Evolutionary conservation across 2,888 invertebrate genomes (phyloP), one percentile per base, ranked within the genome.

Genomic region (Gymnoscelis rufifasciata): DNA sequence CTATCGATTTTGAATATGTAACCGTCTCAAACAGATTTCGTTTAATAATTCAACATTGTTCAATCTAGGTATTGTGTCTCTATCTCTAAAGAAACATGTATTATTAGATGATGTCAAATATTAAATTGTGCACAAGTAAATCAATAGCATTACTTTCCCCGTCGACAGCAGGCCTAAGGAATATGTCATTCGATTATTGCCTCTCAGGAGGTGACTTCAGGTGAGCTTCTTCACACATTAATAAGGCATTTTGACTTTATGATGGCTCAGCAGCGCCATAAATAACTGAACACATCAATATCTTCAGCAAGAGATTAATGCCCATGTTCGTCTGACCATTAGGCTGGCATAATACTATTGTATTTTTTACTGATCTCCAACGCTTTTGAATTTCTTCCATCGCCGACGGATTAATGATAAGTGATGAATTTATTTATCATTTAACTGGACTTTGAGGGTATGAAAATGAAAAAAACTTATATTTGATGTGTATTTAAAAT

Each of bases 181-280:
- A 83, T 86, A 82, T 82, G 77, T 77, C 74, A 72, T 60, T 60
- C 60, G 67, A 49, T 67, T 66, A 66, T 57, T 59, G 62, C 69
- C 74, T 73, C 14, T 26, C 30, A 27, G 30, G 36, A 35, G 38
- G 38, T 43, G 43, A 29, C 19, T 39, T 62, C 70, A 84, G 83
- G 86, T 84, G 86, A 72, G 75, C 72, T 74, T 78, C 79, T 86
- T 84, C 87, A 86, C 87, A 88, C 86, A 84, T 86, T 83, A 83
- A 87, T 84, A 86, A 83, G 77, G 65, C 66, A 62, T 72, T 83
- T 84, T 75, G 83, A 83, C 83, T 87, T 83, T 83, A 65, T 79
- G 72, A 83, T 83, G 71, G 44, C 66, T 71, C 73, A 74, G 71
- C 74, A 71, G 62, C 63, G 73, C 77, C 62, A 87, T 87, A 87